Base-by-base conservation (phyloP, 1,140 invertebrate genomes). In the Harpegnathos saltator region DNA sequence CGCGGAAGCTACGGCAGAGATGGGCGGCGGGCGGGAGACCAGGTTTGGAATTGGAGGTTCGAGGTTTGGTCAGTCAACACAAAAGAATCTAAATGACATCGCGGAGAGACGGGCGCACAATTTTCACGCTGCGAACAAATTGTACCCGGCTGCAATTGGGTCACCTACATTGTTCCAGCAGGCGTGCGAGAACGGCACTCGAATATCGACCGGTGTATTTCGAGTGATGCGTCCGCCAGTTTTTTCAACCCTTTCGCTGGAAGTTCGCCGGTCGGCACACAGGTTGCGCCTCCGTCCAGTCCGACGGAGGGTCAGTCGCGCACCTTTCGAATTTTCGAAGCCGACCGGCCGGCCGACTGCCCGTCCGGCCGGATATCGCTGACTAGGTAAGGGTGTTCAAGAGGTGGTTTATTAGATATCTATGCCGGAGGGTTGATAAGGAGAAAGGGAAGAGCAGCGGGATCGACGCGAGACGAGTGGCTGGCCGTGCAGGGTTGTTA, bases 371-470 rank as follows among this genome's bases (percentile, higher is more conserved):
- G 74, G 71, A 78, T 93, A 93, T 93, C 92, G 90, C 68, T 89
- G 89, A 85, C 86, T 87, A 84, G 87, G 86, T 89, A 89, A 90
- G 90, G 90, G 91, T 89, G 92, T 92, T 92, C 90, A 83, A 92
- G 90, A 91, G 93, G 88, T 92, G 91, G 92, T 94, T 93, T 93
- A 93, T 94, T 93, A 94, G 93, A 94, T 93, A 92, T 93, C 92
- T 85, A 85, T 89, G 89, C 84, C 85, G 19, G 62, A 83, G 89
- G 90, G 89, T 91, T 92, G 89, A 90, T 91, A 92, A 91, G 91
- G 85, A 89, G 80, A 78, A 82, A 63, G 66, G 63, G 54, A 54
- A 56, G 61, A 69, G 33, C 63, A 19, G 17, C 65, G 62, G 44
- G 74, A 61, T 80, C 4, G 58, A 68, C 66, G 56, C 48, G 83